A percentile compares a stretch with the other conserved stretches of the same genome.
These are phyloP conservation scores for Achlya flavicornis DNA, from an alignment of 2,888 invertebrate species.

Conservation along the genomic window DNA sequence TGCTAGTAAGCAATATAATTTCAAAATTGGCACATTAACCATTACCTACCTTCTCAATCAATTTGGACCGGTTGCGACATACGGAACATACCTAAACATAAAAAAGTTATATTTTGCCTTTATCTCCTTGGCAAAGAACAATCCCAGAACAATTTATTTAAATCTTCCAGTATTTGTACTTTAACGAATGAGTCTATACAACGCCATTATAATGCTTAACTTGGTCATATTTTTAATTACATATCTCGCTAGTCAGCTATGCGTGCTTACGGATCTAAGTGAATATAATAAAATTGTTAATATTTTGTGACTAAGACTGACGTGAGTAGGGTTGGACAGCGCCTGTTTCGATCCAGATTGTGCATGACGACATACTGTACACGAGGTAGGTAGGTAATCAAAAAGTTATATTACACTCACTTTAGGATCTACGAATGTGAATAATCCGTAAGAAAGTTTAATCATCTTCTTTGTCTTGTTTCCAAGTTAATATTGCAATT, in stretches of 20 bases:
- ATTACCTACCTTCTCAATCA: too few relatives aligned
- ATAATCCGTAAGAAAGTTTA: conserved; percentile 43
- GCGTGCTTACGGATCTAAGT: conserved; percentile 30
- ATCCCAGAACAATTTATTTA: conserved; percentile 36
- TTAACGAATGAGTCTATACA: too few relatives aligned
- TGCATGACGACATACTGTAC: conserved; percentile 40
- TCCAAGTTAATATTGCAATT: conserved; percentile 12
- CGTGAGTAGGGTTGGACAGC: conserved; percentile 72
- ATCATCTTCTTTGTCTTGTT: conserved; percentile 33
- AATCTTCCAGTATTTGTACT: background rate
- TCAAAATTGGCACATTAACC: too few relatives aligned
- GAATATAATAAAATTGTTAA: conserved; percentile 43
- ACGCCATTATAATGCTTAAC: background rate
- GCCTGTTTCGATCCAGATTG: conserved; percentile 57
- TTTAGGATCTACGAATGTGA: conserved; percentile 41
- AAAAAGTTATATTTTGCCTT: too few relatives aligned
- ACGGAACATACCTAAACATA: too few relatives aligned
- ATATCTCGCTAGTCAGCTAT: background rate
- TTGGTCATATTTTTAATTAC: conserved; percentile 26
- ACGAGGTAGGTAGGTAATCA: conserved; percentile 46
- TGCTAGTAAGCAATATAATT: too few relatives aligned
- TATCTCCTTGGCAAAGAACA: too few relatives aligned
- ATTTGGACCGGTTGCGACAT: too few relatives aligned
- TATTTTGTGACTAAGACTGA: conserved; percentile 52
- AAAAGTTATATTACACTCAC: conserved; percentile 56